Evolutionary conservation across 2,797 vertebrate genomes (phyloP).

Genomic region (Lepidocolaptes lacrymiger): DNA sequence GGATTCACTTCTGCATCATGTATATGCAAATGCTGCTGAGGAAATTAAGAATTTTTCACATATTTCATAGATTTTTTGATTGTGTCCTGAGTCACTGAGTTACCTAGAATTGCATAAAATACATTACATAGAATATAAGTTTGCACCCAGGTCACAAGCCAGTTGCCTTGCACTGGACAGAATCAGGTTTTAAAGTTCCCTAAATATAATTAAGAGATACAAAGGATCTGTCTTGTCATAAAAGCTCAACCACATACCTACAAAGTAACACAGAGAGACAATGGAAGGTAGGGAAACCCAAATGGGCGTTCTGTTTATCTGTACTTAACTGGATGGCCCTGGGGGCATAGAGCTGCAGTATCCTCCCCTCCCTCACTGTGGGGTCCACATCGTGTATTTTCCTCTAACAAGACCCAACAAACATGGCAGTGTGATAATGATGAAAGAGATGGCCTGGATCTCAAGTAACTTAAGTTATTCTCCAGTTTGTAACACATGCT

Average conservation of each 20-base stretch:
- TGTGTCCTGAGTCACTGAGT: not conserved
- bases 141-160: not conserved
- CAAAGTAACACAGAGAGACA: not conserved
- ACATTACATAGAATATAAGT: not conserved
- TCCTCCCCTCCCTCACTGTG: accelerated
- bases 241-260: not conserved
- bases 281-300: not conserved
- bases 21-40: not conserved
- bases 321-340: not conserved
- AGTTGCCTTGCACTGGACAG: not conserved
- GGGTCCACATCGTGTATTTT: not conserved
- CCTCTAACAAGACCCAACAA: not conserved
- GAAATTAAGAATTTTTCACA: not conserved
- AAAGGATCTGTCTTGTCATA: not conserved
- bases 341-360: not conserved
- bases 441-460: not conserved
- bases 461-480: not conserved
- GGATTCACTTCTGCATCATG: not conserved
- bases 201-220: not conserved
- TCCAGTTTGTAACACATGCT: not conserved
- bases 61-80: not conserved
- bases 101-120: not conserved
- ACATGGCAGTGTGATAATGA: not conserved
- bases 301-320: not conserved
- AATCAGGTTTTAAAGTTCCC: not conserved